Conservation (phyloP, 2,888 invertebrate genomes). For the Aleiodes leptofemur region DNA sequence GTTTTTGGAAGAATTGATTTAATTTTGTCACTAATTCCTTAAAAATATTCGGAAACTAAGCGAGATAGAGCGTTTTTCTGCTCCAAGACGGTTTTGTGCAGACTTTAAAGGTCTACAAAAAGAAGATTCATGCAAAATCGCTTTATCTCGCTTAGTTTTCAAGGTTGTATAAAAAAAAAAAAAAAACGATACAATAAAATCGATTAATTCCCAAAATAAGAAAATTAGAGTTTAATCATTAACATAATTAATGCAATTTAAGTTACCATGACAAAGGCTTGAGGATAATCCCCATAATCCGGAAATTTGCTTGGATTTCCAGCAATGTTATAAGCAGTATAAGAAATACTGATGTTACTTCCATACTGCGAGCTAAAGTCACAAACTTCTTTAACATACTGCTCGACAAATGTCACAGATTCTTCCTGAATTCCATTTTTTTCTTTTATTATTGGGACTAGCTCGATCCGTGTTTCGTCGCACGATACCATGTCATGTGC, state of each 20-base stretch:
- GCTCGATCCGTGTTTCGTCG: constrained; percentile 68
- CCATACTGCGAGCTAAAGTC: constrained; percentile 95
- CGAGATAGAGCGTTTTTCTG: too few species aligned
- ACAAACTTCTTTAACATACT: constrained; percentile 86
- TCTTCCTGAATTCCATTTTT: constrained; percentile 62
- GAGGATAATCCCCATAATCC: constrained; percentile 92
- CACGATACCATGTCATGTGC: constrained; percentile 64
- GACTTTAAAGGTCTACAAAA: too few species aligned
- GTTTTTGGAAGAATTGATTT: too few species aligned
- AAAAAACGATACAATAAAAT: too few species aligned
- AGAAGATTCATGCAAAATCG: too few species aligned
- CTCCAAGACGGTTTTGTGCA: too few species aligned
- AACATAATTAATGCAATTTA: neutral
- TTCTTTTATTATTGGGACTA: constrained; percentile 62
- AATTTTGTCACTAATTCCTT: too few species aligned
- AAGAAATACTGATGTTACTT: constrained; percentile 90
- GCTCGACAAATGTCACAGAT: constrained; percentile 79
- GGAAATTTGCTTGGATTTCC: constrained; percentile 92
- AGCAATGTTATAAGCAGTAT: constrained; percentile 90
- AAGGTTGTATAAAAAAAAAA: too few species aligned
- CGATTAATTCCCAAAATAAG: neutral
- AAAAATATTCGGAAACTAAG: too few species aligned
- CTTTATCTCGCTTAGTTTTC: too few species aligned
- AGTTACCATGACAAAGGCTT: constrained; percentile 92
- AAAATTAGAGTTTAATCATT: neutral